These are phyloP conservation scores for Frieseomelitta varia DNA, from an alignment of 1,140 invertebrate species.

Conservation along the genomic window DNA sequence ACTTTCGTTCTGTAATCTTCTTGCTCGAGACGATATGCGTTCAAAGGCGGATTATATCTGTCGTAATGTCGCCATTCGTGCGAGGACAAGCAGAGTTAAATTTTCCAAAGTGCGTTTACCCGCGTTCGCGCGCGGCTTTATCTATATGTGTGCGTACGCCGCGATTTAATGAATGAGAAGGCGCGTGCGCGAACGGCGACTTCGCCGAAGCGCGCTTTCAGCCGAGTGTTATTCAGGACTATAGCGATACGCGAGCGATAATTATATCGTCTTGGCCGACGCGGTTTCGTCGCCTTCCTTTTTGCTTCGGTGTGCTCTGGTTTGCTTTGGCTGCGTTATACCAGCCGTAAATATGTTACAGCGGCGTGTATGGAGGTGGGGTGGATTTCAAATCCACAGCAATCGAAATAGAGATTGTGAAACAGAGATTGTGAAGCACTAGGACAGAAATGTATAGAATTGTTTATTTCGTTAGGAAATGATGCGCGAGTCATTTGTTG, in stretches of 20 bases:
- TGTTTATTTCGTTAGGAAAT: too few species aligned
- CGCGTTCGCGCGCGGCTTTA: not conserved
- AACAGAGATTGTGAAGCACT: too few species aligned
- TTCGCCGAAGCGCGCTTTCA: not conserved
- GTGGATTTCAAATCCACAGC: not conserved
- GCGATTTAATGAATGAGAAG: conserved; percentile 20
- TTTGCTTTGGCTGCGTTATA: not conserved
- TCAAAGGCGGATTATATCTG: too few species aligned
- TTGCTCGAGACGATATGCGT: too few species aligned
- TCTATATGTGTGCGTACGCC: too few species aligned
- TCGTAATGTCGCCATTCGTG: too few species aligned
- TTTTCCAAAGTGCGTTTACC: conserved; percentile 16
- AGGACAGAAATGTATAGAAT: too few species aligned
- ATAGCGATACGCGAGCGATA: conserved; percentile 2
- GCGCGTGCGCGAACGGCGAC: not conserved
- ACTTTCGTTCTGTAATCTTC: too few species aligned
- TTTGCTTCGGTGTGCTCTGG: not conserved
- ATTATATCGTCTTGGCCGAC: conserved; percentile 15
- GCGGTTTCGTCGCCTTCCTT: not conserved
- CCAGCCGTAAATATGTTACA: not conserved
- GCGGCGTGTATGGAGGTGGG: not conserved
- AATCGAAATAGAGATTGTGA: not conserved
- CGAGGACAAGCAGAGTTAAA: not conserved
- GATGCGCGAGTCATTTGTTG: too few species aligned
- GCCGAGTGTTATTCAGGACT: not conserved